Evolutionary conservation across 2,888 invertebrate genomes (phyloP).

Genomic region (Drosophila colorata): DNA sequence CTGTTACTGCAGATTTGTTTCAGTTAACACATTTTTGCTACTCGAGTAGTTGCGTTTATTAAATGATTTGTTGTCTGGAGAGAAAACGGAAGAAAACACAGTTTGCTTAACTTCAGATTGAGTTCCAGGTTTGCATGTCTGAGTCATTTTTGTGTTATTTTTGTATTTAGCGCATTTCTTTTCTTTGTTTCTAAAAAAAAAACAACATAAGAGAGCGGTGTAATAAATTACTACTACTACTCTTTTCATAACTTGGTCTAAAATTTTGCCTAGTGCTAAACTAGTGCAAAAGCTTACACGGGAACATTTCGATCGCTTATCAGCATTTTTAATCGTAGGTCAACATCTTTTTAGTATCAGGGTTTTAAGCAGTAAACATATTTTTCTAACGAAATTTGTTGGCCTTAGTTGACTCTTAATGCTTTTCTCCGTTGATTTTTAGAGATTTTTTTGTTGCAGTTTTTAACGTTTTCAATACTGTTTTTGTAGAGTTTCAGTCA

Average conservation of each 20-base stretch:
- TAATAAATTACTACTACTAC: not conserved
- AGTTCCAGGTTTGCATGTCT: conserved; percentile 33
- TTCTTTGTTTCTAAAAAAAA: conserved; percentile 9
- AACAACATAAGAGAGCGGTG: conserved; percentile 1
- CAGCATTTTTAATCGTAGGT: not conserved
- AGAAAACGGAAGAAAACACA: conserved; percentile 23
- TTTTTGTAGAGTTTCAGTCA: not conserved
- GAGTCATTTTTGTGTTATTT: conserved; percentile 45
- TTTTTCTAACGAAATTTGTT: no score
- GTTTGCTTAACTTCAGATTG: conserved; percentile 26
- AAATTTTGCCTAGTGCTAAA: not conserved
- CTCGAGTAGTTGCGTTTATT: conserved; percentile 22
- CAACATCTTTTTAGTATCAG: no score
- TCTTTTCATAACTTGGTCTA: not conserved
- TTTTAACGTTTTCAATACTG: not conserved
- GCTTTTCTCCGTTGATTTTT: not conserved
- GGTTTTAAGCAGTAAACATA: no score
- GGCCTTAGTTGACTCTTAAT: no score
- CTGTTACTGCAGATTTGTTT: conserved; percentile 38
- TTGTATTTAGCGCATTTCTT: conserved; percentile 21
- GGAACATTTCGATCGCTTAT: not conserved
- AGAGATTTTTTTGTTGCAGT: not conserved
- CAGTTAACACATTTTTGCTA: conserved; percentile 54
- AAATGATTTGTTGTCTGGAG: conserved; percentile 22
- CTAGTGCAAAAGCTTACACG: not conserved